Evolutionary conservation across 2,888 invertebrate species (phyloP).

Genomic region (Drosophila fulvimacula): DNA sequence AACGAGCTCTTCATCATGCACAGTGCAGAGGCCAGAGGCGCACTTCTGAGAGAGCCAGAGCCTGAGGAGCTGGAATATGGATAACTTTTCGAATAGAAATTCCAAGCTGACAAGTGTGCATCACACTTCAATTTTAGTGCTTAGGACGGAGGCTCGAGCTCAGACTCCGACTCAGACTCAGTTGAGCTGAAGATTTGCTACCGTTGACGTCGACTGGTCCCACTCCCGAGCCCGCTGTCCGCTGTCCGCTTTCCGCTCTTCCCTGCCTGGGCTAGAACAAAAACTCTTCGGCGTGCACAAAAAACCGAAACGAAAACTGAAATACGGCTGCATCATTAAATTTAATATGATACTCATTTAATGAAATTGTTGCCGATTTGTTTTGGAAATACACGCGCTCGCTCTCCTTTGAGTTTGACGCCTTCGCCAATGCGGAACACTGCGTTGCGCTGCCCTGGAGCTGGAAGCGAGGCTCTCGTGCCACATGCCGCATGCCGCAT

Average conservation of each 20-base stretch:
- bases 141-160: slow-evolving; percentile 16
- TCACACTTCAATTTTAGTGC: slow-evolving; percentile 51
- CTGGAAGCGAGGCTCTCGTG: slow-evolving; percentile 43
- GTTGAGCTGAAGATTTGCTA: slow-evolving; percentile 65
- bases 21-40: slow-evolving; percentile 10
- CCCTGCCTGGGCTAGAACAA: slow-evolving; percentile 63
- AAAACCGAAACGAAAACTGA: slow-evolving; percentile 83
- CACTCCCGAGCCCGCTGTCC: neutral
- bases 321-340: slow-evolving; percentile 86
- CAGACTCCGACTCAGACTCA: slow-evolving; percentile 16
- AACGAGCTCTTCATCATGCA: slow-evolving; percentile 33
- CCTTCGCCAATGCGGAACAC: slow-evolving; percentile 65
- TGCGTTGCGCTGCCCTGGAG: slow-evolving; percentile 42
- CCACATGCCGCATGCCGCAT: slow-evolving; percentile 48
- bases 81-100: slow-evolving; percentile 78
- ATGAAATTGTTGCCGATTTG: slow-evolving; percentile 86
- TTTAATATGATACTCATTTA: slow-evolving; percentile 86
- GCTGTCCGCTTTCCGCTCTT: neutral
- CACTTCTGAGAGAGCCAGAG: slow-evolving; percentile 6
- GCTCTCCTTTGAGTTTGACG: slow-evolving; percentile 66
- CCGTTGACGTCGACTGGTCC: slow-evolving; percentile 53
- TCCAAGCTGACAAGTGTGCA: slow-evolving; percentile 67
- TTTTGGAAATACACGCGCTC: slow-evolving; percentile 85
- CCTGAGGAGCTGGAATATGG: slow-evolving; percentile 46
- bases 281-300: slow-evolving; percentile 56